Evolutionary conservation across 2,888 invertebrate genomes (phyloP), one percentile per base, ranked within the genome.

Genomic region (Cantharis nigra): DNA sequence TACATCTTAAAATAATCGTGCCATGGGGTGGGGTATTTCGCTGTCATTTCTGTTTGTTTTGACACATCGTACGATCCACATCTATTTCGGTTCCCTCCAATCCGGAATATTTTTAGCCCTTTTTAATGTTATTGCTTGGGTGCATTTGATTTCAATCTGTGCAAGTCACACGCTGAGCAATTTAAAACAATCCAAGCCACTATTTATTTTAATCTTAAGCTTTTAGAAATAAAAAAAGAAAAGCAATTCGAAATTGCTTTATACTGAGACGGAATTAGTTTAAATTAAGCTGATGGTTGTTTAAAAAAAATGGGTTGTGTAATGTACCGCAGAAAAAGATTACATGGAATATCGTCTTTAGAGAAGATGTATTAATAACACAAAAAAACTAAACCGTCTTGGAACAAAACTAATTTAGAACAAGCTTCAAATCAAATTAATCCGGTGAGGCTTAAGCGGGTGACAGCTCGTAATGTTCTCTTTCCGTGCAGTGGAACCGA

Each of bases 381-480:
- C 23, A 78, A 78, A 78, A 30, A 78, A 78, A 75, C 70, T 75
- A 78, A 78, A 78, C 75, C 75, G 75, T 78, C 78, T 75, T 72
- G 69, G 78, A 72, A 75, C 78, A 78, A 78, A 78, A 78, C 78
- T 78, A 78, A 78, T 78, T 78, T 78, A 78, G 78, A 78, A 78
- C 76, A 82, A 83, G 83, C 83, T 83, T 79, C 79, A 81, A 83
- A 84, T 83, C 81, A 83, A 84, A 84, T 84, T 84, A 84, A 84
- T 81, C 81, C 81, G 81, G 74, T 78, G 82, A 83, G 82, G 82
- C 81, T 81, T 81, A 82, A 82, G 83, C 82, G 82, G 84, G 84
- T 83, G 85, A 84, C 84, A 83, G 83, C 83, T 83, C 83, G 83
- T 83, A 82, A 83, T 82, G 80, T 83, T 81, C 82, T 82, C 81